phyloP scores from a whole-genome alignment of 2,888 invertebrate genomes.

The Lumbricus terrestris region DNA sequence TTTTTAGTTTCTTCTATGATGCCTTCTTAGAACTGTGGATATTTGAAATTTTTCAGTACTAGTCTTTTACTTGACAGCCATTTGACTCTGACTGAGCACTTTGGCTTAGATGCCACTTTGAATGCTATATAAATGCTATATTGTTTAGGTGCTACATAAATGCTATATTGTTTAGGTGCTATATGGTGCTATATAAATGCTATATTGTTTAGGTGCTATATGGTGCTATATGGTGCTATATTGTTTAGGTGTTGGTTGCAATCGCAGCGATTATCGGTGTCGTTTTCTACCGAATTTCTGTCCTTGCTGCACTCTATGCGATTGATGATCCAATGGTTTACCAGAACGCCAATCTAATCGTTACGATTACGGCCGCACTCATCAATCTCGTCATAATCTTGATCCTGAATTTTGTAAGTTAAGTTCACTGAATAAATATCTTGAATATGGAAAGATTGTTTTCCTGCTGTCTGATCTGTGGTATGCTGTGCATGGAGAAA shows the following conservation, averaged over 20 bases:
- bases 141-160: constrained; percentile 38
- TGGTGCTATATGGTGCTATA: background rate
- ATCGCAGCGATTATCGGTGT: constrained; percentile 48
- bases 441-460: no score
- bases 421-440: background rate
- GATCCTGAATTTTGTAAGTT: constrained; percentile 72
- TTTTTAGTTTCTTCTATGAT: background rate
- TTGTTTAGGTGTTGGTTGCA: constrained; percentile 39
- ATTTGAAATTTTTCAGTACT: background rate
- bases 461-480: no score
- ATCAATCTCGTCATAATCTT: constrained; percentile 92
- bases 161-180: no score
- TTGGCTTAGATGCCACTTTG: background rate
- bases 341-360: constrained; percentile 78
- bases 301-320: constrained; percentile 39
- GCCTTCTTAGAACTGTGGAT: background rate
- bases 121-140: background rate
- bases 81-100: background rate
- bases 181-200: background rate
- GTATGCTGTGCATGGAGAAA: no score
- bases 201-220: constrained; percentile 36
- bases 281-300: constrained; percentile 44
- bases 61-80: background rate
- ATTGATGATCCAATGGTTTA: constrained; percentile 45
- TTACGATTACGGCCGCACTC: constrained; percentile 85